These are phyloP conservation scores for Andrena cerasifolii DNA, from an alignment of 1,140 invertebrate genomes.

Conservation along the genomic window DNA sequence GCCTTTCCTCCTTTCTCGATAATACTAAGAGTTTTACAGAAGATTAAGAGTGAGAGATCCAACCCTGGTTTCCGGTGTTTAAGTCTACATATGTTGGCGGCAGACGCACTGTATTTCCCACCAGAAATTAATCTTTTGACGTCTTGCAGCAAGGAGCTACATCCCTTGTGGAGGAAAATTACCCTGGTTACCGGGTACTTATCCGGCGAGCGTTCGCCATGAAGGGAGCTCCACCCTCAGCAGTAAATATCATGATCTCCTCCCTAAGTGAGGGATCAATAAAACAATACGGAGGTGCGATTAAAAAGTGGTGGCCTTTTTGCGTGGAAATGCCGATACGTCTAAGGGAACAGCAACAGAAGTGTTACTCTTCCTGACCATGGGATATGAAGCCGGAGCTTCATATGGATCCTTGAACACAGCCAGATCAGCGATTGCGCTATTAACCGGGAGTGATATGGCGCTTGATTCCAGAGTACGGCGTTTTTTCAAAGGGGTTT, in stretches of 20 bases:
- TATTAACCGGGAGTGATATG: conserved; percentile 32
- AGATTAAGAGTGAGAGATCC: conserved; percentile 52
- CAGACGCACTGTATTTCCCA: conserved; percentile 53
- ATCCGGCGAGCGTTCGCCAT: conserved; percentile 60
- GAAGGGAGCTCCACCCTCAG: conserved; percentile 38
- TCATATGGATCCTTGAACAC: conserved; percentile 52
- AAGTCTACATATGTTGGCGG: conserved; percentile 15
- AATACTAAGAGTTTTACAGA: conserved; percentile 47
- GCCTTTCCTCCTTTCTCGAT: conserved; percentile 63
- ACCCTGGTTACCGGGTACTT: conserved; percentile 61
- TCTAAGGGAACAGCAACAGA: too few relatives aligned
- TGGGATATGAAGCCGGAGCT: conserved; percentile 57
- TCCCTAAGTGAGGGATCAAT: conserved; percentile 59
- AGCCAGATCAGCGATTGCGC: conserved; percentile 26
- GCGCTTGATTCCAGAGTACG: conserved; percentile 41
- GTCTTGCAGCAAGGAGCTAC: conserved; percentile 53
- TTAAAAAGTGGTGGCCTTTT: too few relatives aligned
- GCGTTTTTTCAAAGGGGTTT: conserved; percentile 61
- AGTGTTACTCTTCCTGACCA: too few relatives aligned
- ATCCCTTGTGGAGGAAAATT: conserved; percentile 59
- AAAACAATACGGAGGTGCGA: conserved; percentile 60
- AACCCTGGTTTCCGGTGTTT: conserved; percentile 66
- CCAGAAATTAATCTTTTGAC: conserved; percentile 51
- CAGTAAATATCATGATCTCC: conserved; percentile 43
- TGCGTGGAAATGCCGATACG: too few relatives aligned